A percentile compares a stretch with the other conserved stretches of the same genome.
Conservation (phyloP, 2,797 vertebrate genomes). For the Macropodus opercularis region DNA sequence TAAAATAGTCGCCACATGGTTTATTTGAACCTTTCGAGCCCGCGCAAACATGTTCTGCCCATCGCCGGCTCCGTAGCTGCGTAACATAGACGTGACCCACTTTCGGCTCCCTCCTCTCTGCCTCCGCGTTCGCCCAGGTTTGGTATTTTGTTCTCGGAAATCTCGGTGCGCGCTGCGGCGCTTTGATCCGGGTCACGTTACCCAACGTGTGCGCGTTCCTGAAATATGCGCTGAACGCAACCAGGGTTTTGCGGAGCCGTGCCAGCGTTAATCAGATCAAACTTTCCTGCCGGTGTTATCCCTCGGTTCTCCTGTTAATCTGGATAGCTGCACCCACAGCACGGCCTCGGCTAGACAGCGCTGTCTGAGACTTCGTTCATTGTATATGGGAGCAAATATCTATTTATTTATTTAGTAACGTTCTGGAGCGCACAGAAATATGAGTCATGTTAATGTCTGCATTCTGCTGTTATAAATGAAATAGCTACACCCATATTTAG, state of each 20-base stretch:
- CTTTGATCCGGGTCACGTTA: constrained; percentile 47
- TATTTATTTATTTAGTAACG: no score
- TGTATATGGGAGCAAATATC: constrained; percentile 8
- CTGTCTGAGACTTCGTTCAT: not conserved
- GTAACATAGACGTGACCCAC: constrained; percentile 79
- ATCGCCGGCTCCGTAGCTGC: constrained; percentile 52
- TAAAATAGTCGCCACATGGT: not conserved
- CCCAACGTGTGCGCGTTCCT: constrained; percentile 35
- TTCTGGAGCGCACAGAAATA: not conserved
- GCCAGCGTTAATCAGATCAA: constrained; percentile 70
- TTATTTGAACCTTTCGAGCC: constrained; percentile 23
- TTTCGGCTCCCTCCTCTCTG: constrained; percentile 48
- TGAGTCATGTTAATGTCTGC: not conserved
- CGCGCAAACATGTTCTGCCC: constrained; percentile 39
- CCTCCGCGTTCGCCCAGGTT: constrained; percentile 34
- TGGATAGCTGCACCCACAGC: constrained; percentile 40
- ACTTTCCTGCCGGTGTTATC: constrained; percentile 62
- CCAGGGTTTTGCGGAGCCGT: constrained; percentile 48
- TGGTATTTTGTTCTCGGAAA: constrained; percentile 12
- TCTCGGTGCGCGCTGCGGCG: constrained; percentile 32
- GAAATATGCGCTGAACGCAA: constrained; percentile 63
- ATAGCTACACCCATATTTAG: not conserved
- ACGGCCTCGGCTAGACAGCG: constrained; percentile 29
- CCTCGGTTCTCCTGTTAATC: constrained; percentile 48
- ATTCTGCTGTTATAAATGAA: not conserved